phyloP scores from a whole-genome alignment of 1,140 invertebrate genomes.

The Lepidostoma basale region DNA sequence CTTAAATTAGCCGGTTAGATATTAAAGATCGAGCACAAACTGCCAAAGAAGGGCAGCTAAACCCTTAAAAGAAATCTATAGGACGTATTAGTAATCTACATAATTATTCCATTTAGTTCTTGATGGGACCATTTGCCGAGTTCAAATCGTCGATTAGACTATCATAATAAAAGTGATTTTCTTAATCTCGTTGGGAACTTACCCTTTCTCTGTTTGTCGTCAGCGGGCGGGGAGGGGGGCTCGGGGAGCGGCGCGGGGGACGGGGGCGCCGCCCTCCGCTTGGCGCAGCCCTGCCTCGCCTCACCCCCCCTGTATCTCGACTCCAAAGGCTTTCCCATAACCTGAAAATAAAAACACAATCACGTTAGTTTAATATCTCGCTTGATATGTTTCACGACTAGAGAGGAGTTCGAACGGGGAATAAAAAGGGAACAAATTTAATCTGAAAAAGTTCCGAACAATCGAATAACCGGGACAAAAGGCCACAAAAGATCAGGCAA shows the following conservation, averaged over 20 bases:
- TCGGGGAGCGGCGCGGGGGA: not conserved
- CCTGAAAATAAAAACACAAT: constrained; percentile 24
- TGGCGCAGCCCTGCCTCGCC: not conserved
- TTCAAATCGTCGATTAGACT: not conserved
- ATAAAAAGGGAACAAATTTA: too few species aligned
- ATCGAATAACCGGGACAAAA: too few species aligned
- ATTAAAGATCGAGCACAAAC: too few species aligned
- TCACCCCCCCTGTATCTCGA: not conserved
- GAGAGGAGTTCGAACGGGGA: not conserved
- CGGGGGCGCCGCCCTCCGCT: not conserved
- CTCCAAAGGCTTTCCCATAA: constrained; percentile 29
- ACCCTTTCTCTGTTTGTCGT: constrained; percentile 34
- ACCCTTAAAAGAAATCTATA: too few species aligned
- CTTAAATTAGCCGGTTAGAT: too few species aligned
- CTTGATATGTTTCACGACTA: too few species aligned
- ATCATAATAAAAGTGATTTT: not conserved
- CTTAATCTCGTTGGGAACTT: not conserved
- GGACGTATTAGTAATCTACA: too few species aligned
- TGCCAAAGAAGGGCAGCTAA: too few species aligned
- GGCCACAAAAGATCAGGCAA: too few species aligned
- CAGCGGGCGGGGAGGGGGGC: constrained; percentile 5
- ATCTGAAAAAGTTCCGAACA: too few species aligned
- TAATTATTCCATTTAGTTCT: not conserved
- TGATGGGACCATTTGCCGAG: not conserved
- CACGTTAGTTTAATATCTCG: too few species aligned